A percentile compares a stretch with the other conserved stretches of the same genome.
phyloP scores from a whole-genome alignment of 23 tunicate species.

The Oikopleura dioica region DNA sequence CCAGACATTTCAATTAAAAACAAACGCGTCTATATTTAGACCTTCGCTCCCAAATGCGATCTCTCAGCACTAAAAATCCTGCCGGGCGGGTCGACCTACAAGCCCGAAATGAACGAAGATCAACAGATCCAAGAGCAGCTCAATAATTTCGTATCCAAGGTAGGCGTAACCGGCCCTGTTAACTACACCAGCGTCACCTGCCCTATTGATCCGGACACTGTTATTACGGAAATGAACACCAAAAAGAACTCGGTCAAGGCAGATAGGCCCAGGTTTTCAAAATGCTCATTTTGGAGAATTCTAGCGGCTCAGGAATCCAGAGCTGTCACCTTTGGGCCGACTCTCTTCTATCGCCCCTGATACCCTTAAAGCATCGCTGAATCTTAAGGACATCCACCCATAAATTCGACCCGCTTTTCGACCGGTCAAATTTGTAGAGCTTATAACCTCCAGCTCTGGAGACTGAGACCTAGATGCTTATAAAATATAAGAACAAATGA shows the following conservation, averaged over 20 bases:
- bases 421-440: too few species aligned
- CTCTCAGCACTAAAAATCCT: not conserved
- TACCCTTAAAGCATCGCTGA: too few species aligned
- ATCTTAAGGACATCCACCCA: too few species aligned
- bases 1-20: too few species aligned
- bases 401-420: too few species aligned
- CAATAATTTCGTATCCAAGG: not conserved
- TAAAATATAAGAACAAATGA: too few species aligned
- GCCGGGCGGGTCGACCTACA: not conserved
- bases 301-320: too few species aligned
- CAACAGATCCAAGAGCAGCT: not conserved
- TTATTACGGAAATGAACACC: not conserved
- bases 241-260: not conserved
- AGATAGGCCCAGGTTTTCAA: not conserved
- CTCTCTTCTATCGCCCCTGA: too few species aligned
- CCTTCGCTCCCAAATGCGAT: not conserved
- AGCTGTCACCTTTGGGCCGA: too few species aligned
- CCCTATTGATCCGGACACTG: not conserved
- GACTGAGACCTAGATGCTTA: too few species aligned
- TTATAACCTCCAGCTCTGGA: too few species aligned
- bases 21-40: too few species aligned
- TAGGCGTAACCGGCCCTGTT: not conserved
- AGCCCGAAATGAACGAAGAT: not conserved
- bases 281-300: not conserved
- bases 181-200: not conserved